Evolutionary conservation across 2,113 vertebrate species (phyloP).

Genomic region (Serinus canaria): DNA sequence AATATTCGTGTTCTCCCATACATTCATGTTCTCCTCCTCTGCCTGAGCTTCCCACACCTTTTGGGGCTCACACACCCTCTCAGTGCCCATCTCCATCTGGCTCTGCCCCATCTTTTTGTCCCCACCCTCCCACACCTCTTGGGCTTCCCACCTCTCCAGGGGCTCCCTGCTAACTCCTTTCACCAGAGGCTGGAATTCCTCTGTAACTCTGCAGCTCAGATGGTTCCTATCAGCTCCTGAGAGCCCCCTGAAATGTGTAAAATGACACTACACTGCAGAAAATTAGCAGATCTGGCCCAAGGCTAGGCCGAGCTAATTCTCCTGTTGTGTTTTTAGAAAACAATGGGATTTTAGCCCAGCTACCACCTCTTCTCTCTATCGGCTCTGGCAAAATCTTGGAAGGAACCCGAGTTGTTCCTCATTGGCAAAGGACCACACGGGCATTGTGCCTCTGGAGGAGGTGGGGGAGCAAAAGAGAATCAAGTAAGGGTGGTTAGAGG

Average conservation of each 20-base stretch:
- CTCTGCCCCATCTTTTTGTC: neutral
- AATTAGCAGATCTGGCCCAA: constrained; percentile 12
- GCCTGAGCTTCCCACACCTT: neutral
- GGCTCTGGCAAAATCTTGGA: neutral
- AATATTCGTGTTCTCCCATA: neutral
- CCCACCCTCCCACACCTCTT: neutral
- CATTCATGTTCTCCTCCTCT: neutral
- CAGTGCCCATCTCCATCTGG: neutral
- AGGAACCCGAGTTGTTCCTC: neutral
- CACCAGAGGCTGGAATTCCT: neutral
- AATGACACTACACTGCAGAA: neutral
- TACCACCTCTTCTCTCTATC: neutral
- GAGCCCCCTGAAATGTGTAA: neutral
- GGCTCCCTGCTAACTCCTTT: neutral
- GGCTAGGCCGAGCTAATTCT: neutral
- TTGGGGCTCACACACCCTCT: neutral
- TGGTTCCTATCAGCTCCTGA: constrained; percentile 35
- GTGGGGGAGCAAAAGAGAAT: neutral
- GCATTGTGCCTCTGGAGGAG: neutral
- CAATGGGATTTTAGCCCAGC: neutral
- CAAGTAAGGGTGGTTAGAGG: neutral
- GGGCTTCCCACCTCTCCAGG: neutral
- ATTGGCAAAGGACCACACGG: neutral
- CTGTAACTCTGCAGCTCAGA: neutral
- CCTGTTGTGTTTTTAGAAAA: neutral